Evolutionary conservation across 2,888 invertebrate species (phyloP).

Genomic region (Cordilura impudica): DNA sequence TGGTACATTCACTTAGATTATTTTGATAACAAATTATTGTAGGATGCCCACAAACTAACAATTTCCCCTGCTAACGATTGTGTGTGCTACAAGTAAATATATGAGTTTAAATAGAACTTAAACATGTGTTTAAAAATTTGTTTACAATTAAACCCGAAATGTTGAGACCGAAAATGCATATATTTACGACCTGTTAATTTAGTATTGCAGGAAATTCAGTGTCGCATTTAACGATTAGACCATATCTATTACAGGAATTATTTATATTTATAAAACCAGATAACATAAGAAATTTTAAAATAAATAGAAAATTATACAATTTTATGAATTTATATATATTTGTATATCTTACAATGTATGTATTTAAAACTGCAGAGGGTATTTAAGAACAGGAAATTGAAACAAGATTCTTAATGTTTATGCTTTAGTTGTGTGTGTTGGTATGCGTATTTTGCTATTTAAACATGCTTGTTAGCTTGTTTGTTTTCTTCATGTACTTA

Average conservation of each 20-base stretch:
- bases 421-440: constrained; percentile 19
- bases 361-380: background rate
- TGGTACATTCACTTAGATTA: no score
- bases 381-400: constrained; percentile 46
- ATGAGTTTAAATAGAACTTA: no score
- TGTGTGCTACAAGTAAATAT: no score
- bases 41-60: no score
- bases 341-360: no score
- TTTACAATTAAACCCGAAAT: no score
- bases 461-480: background rate
- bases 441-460: constrained; percentile 14
- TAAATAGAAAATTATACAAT: constrained; percentile 3
- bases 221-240: constrained; percentile 31
- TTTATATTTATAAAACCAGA: background rate
- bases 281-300: constrained; percentile 3
- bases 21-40: no score
- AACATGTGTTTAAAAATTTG: no score
- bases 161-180: no score
- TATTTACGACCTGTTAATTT: no score
- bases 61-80: no score
- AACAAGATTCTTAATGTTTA: constrained; percentile 37
- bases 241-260: background rate
- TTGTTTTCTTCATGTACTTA: constrained; percentile 17
- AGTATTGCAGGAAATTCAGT: constrained; percentile 24
- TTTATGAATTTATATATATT: background rate